Percentiles rank a stretch among this genome's conserved stretches.
Conservation (phyloP, 2,888 invertebrate species). For the Xylota segnis region DNA sequence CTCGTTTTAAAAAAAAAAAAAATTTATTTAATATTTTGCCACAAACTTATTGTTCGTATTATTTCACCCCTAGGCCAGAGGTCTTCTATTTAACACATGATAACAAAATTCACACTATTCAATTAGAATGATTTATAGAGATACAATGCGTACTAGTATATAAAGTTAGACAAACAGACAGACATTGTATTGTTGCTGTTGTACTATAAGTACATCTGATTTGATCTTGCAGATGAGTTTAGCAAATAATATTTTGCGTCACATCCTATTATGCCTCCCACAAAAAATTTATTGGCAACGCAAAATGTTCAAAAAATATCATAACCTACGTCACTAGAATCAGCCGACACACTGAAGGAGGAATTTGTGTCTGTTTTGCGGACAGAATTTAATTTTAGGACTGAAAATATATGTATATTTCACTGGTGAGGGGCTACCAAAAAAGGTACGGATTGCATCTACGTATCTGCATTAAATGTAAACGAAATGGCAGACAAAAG, state of each 20-base stretch:
- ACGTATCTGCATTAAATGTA: not conserved
- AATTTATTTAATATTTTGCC: not conserved
- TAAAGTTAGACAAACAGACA: not conserved
- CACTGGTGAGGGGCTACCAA: not conserved
- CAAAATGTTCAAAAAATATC: constrained; percentile 21
- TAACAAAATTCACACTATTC: constrained; percentile 37
- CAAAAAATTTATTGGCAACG: constrained; percentile 50
- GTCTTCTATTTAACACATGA: constrained; percentile 25
- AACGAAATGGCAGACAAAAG: constrained; percentile 8
- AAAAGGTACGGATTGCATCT: constrained; percentile 5
- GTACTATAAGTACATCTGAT: not conserved
- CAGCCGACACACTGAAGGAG: constrained; percentile 23
- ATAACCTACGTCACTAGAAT: constrained; percentile 26
- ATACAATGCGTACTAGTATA: not conserved
- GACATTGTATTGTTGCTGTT: not conserved
- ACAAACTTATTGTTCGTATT: constrained; percentile 7
- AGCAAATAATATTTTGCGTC: constrained; percentile 37
- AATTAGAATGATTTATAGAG: constrained; percentile 26
- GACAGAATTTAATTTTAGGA: constrained; percentile 2
- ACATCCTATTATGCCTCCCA: constrained; percentile 37
- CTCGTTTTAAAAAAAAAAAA: constrained; percentile 2
- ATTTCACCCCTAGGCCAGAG: constrained; percentile 6
- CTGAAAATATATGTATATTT: not conserved
- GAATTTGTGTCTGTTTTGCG: not conserved
- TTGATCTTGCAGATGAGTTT: not conserved